Evolutionary conservation across 2,113 vertebrate genomes (phyloP).

Genomic region (Centropus unirufus): DNA sequence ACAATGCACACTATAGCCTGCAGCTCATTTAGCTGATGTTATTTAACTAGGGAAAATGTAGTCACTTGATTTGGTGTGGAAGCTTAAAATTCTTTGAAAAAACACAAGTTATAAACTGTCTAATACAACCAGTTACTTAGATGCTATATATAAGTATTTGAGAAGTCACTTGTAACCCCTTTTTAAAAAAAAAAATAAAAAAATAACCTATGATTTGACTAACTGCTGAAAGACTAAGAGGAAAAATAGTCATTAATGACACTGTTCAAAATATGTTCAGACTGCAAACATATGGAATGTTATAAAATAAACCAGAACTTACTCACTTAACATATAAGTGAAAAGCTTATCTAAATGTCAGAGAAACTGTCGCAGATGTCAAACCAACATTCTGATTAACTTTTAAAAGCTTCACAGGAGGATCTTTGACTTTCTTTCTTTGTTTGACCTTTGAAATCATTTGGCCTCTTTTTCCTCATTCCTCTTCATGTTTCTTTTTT

Average conservation of each 20-base stretch:
- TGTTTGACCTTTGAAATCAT: constrained; percentile 24
- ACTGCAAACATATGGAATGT: neutral
- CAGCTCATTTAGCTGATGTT: neutral
- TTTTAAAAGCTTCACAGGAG: neutral
- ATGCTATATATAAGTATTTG: neutral
- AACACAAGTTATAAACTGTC: neutral
- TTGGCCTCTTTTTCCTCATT: neutral
- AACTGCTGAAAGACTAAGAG: neutral
- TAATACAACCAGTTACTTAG: accelerated
- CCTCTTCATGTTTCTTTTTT: neutral
- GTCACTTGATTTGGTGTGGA: neutral
- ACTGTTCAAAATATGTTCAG: neutral
- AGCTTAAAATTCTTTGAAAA: neutral
- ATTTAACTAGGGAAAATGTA: neutral
- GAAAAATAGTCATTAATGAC: neutral
- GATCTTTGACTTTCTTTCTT: neutral
- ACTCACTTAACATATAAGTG: neutral
- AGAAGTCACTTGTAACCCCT: neutral
- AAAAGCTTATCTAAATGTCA: constrained; percentile 18
- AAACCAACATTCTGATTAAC: neutral
- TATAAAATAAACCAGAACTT: neutral
- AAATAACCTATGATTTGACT: neutral
- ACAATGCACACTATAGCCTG: neutral
- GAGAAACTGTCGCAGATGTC: neutral
- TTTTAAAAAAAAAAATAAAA: neutral